These are phyloP conservation scores for Phalanger gymnotis DNA, from an alignment of 2,797 vertebrate species.

Conservation along the genomic window DNA sequence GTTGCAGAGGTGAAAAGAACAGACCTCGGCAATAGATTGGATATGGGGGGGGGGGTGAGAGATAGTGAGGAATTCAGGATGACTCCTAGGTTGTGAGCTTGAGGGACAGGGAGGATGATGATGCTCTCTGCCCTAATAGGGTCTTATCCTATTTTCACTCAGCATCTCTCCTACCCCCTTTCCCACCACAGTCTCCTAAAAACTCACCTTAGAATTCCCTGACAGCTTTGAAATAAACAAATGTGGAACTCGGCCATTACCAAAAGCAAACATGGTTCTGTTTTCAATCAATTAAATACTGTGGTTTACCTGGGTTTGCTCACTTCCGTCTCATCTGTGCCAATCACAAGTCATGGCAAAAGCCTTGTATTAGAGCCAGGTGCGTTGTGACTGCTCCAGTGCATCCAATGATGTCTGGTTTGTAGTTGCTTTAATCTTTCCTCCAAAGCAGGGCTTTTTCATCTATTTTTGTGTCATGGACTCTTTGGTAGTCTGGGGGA, in stretches of 20 bases:
- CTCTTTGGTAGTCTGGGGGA: neutral
- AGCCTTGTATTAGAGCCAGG: neutral
- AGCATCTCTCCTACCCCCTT: neutral
- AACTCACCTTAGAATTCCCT: neutral
- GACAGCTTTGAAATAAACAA: neutral
- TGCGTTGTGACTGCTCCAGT: neutral
- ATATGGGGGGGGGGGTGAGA: neutral
- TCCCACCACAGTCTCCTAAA: neutral
- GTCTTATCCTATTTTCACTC: neutral
- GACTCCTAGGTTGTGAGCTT: neutral
- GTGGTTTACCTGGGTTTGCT: neutral
- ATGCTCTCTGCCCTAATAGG: neutral
- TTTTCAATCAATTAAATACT: neutral
- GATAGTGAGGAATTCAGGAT: neutral
- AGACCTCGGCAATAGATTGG: neutral
- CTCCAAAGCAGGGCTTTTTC: neutral
- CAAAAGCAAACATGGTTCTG: neutral
- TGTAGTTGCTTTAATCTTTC: neutral
- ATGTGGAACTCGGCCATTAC: neutral
- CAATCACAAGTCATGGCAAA: neutral
- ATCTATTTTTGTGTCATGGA: neutral
- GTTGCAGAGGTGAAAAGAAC: neutral
- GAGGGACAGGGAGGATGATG: neutral
- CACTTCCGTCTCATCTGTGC: neutral
- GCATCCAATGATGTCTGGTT: neutral